A percentile compares a stretch with the other conserved stretches of the same genome.
These are phyloP conservation scores for Amphimallon solstitiale DNA, from an alignment of 2,888 invertebrate genomes.

Conservation along the genomic window DNA sequence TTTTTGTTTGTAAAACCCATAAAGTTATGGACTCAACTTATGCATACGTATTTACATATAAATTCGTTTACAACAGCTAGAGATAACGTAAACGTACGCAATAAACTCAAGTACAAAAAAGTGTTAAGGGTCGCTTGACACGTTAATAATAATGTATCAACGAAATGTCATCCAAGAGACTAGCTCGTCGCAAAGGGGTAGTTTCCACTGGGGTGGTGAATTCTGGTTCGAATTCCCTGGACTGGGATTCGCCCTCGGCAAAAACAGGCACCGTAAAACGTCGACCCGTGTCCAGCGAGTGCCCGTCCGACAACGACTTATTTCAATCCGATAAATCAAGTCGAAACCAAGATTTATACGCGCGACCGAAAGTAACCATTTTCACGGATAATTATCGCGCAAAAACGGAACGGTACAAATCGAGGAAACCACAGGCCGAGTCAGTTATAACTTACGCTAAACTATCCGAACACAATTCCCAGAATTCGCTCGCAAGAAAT, in stretches of 20 bases:
- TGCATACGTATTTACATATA: conserved; percentile 16
- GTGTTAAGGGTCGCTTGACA: conserved; percentile 13
- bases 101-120: conserved; percentile 18
- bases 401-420: conserved; percentile 8
- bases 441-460: conserved; percentile 22
- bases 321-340: conserved; percentile 4
- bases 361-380: conserved; percentile 6
- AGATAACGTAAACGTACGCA: neutral
- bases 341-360: conserved; percentile 26
- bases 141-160: conserved; percentile 37
- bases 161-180: conserved; percentile 43
- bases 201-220: conserved; percentile 45
- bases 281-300: conserved; percentile 66
- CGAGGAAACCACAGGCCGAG: neutral
- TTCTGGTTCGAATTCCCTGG: conserved; percentile 62
- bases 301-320: conserved; percentile 40
- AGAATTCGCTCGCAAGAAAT: conserved; percentile 6
- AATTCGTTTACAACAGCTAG: conserved; percentile 1
- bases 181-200: conserved; percentile 49
- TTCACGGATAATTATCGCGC: conserved; percentile 9
- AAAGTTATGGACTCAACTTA: neutral
- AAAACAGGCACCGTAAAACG: conserved; percentile 79
- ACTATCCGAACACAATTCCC: conserved; percentile 15
- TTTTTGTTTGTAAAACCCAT: too few relatives aligned
- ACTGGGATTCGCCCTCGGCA: conserved; percentile 79